Percentiles rank a stretch among this genome's conserved stretches.
These are phyloP conservation scores for Valencia hispanica DNA, from an alignment of 2,797 vertebrate genomes.

Conservation along the genomic window DNA sequence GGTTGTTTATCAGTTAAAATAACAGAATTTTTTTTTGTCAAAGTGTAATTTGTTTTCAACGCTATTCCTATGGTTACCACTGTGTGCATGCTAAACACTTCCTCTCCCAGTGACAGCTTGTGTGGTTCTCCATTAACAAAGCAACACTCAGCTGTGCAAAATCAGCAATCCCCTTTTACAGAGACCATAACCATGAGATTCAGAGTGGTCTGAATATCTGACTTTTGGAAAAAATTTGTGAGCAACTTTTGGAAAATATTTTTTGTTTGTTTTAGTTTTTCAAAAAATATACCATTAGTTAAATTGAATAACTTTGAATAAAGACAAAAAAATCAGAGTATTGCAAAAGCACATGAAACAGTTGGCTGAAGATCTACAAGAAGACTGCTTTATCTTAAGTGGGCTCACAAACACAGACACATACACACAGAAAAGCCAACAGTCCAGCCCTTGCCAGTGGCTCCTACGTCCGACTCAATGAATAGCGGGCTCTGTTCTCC, in stretches of 20 bases:
- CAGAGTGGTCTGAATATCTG: no score
- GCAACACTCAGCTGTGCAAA: background rate
- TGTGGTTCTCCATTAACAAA: constrained; percentile 9
- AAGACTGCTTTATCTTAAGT: constrained; percentile 45
- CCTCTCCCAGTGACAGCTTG: background rate
- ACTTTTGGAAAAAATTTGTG: no score
- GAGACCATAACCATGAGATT: background rate
- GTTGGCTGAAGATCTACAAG: constrained; percentile 43
- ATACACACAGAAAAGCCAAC: constrained; percentile 36
- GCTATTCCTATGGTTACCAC: constrained; percentile 4
- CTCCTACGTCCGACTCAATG: constrained; percentile 71
- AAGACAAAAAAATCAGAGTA: background rate
- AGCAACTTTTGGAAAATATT: no score
- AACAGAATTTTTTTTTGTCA: background rate
- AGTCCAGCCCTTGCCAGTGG: constrained; percentile 45
- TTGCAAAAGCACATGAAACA: constrained; percentile 9
- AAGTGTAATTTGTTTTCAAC: background rate
- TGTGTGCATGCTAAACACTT: background rate
- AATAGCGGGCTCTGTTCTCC: constrained; percentile 84
- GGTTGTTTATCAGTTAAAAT: background rate
- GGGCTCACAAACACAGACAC: constrained; percentile 24
- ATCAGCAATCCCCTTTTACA: background rate
- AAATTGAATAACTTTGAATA: background rate
- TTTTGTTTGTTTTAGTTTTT: no score
- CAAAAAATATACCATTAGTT: background rate